These are phyloP conservation scores for Hyperoodon ampullatus DNA, from an alignment of 2,113 vertebrate species.

Conservation along the genomic window DNA sequence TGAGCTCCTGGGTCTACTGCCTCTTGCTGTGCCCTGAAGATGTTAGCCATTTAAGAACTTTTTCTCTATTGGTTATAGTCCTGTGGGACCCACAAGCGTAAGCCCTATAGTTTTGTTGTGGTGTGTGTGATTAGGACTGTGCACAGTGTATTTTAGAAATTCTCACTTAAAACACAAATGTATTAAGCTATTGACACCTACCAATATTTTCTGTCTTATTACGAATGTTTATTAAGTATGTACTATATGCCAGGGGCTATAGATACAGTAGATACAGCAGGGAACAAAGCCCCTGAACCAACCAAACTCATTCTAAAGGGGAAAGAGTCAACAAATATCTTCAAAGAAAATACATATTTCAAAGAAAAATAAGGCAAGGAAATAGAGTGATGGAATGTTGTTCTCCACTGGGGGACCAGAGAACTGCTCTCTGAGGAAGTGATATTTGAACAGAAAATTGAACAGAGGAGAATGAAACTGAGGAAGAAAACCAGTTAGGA, in stretches of 20 bases:
- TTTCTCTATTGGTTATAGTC: background rate
- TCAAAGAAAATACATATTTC: background rate
- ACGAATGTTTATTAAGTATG: background rate
- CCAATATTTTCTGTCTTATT: background rate
- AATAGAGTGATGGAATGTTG: background rate
- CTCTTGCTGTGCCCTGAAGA: background rate
- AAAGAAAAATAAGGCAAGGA: background rate
- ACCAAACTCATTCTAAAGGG: background rate
- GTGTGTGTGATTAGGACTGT: background rate
- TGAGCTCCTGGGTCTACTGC: background rate
- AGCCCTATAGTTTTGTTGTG: background rate
- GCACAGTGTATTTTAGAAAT: background rate
- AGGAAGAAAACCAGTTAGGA: background rate
- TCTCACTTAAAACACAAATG: background rate
- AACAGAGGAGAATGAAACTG: background rate
- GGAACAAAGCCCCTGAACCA: background rate
- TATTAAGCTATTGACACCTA: background rate
- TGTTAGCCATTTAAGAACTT: background rate
- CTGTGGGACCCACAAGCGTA: background rate
- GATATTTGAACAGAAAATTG: background rate
- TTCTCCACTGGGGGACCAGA: background rate
- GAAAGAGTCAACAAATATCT: background rate
- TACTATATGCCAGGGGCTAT: background rate
- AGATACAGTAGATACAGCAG: background rate
- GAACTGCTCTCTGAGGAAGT: background rate